Conservation (phyloP, 2,113 vertebrate species). For the Geothlypis trichas region DNA sequence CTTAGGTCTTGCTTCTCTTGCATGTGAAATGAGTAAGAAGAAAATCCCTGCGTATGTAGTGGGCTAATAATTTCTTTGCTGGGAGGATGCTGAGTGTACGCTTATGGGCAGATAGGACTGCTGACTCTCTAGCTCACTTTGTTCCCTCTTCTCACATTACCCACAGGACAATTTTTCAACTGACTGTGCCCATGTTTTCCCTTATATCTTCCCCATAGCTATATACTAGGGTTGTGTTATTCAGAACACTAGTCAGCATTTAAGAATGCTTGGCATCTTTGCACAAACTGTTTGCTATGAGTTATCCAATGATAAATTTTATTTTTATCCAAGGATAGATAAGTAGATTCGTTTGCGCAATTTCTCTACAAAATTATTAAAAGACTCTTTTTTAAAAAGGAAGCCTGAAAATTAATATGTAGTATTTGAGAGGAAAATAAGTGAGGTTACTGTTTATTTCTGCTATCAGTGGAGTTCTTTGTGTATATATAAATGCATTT, state of each 20-base stretch:
- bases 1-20: background rate
- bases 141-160: background rate
- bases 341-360: background rate
- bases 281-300: background rate
- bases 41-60: background rate
- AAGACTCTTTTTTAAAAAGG: background rate
- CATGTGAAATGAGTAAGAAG: background rate
- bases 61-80: background rate
- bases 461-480: background rate
- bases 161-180: background rate
- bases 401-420: background rate
- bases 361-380: background rate
- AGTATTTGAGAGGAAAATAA: background rate
- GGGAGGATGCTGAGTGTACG: rapidly evolving
- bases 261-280: background rate
- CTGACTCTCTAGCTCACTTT: background rate
- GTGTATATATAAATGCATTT: background rate
- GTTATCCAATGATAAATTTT: background rate
- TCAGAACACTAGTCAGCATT: background rate
- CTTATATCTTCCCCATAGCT: background rate
- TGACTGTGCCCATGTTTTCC: background rate
- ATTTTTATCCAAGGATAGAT: background rate
- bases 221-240: background rate
- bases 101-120: background rate
- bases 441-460: background rate